Base-by-base conservation (phyloP, 2,797 vertebrate species). In the Sebastes umbrosus region DNA sequence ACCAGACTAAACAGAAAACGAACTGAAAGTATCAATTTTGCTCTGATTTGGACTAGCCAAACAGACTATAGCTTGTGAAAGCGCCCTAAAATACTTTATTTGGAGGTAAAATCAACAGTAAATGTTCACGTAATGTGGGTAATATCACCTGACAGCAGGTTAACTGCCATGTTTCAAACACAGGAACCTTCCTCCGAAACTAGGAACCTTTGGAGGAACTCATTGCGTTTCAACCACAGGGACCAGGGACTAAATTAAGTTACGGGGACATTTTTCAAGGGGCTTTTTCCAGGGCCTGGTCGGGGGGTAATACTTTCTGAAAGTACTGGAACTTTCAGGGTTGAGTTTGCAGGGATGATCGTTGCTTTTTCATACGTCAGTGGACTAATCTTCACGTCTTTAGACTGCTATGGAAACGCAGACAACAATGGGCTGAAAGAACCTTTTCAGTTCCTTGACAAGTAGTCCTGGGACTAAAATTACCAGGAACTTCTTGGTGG, bases 81-180 rank as follows among this genome's bases (percentile, higher is more conserved):
- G 39, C 39, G 39, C 39, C 2, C 13, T 43, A 0, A 6, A 43
- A 43, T 16, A 43, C 39, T 16, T 43, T 43, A 43, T 16, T 43
- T 43, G 39, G 39, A 43, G 39, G 39, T 43, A 43, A 43, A 43
- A 43, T 43, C 39, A 43, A 43, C 39, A 16, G 39, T 6, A 43
- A 43, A 16, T 43, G 39, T 16, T 16, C 39, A 0, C 39, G 14
- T 43, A 43, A 43, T 43, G 14, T 43, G 32, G 16, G 16, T 32
- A 60, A 60, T 22, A 36, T 39, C 2, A 64, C 3, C n/a, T 18
- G 63, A 34, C 39, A 46, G 43, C 43, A 46, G 43, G 0, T 50
- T n/a, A 50, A 8, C 18, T 50, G 46, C 46, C 6, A 0, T 0
- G 7, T 50, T 50, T 50, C 46, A 5, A 43, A 16, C 6, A 0